Evolutionary conservation across 2,888 invertebrate genomes (phyloP), one percentile per base, ranked within the genome.

Genomic region (Xestia rhomboidea): DNA sequence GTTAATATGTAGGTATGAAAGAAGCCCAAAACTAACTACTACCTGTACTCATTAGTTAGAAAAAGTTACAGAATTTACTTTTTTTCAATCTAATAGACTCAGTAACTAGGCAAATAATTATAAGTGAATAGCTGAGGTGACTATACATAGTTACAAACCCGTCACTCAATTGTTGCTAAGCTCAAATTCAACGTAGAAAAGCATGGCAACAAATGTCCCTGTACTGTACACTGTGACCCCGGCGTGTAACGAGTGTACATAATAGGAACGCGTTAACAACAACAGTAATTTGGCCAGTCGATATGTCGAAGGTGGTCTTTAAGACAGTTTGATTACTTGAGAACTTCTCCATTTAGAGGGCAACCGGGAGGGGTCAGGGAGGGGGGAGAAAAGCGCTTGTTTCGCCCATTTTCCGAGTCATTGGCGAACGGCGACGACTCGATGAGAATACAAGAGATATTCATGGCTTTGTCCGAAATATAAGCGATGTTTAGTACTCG

Each of bases 321-420:
- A 93, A 95, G 94, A 93, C 93, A 94, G 91, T 95, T 95, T 95
- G 95, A 95, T 95, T 94, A 95, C 93, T 95, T 95, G 90, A 89
- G 89, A 93, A 94, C 89, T 94, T 92, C 82, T 79, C 85, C 89
- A 84, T 68, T 60, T 79, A 82, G 77, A 76, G 73, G 89, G 91
- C 88, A 88, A 88, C 85, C 71, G 81, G 64, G 76, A 82, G 79
- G 4, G 4, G 11, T 4, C 15, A 13, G 38, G n/a, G 63, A n/a
- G 62, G 15, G 18, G 13, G 34, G 41, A 71, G 81, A 78, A 49
- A 34, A 34, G 64, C 72, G 77, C 74, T 79, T 82, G 76, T 75
- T 72, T 75, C 68, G 74, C 44, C 82, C 70, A 75, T 80, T 87
- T 87, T 78, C 77, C 87, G 71, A 74, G 41, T 79, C 85, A 82